A percentile compares a stretch with the other conserved stretches of the same genome.
These are phyloP conservation scores for Lynx canadensis DNA, from an alignment of 2,113 vertebrate species.

Conservation along the genomic window DNA sequence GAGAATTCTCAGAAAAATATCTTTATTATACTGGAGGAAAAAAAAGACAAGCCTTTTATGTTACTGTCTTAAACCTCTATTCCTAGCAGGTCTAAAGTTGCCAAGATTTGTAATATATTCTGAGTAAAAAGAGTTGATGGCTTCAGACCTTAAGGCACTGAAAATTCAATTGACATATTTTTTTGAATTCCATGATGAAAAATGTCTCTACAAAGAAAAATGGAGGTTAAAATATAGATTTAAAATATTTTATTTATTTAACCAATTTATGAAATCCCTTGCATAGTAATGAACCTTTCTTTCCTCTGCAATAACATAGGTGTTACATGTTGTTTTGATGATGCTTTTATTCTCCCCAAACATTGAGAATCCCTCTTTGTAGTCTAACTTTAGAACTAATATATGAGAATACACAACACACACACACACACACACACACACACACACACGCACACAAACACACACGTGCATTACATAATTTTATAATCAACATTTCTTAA, in stretches of 20 bases:
- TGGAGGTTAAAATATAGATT: not conserved
- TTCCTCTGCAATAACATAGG: not conserved
- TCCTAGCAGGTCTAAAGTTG: not conserved
- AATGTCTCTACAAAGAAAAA: not conserved
- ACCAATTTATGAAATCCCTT: not conserved
- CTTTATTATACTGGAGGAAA: not conserved
- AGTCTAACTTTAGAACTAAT: not conserved
- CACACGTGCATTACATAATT: not conserved
- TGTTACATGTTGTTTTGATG: not conserved
- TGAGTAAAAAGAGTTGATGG: not conserved
- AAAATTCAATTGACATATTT: conserved; percentile 26
- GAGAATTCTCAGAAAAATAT: not conserved
- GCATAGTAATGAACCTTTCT: not conserved
- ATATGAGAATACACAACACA: not conserved
- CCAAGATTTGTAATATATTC: not conserved
- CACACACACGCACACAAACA: not conserved
- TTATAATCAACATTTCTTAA: not conserved
- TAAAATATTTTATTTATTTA: not conserved
- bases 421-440: not conserved
- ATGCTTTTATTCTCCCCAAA: not conserved
- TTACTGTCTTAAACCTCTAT: not conserved
- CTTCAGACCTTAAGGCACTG: not conserved
- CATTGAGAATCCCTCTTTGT: not conserved
- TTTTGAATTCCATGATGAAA: not conserved
- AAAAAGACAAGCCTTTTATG: not conserved